Evolutionary conservation across 2,797 vertebrate genomes (phyloP).

Genomic region (Aphelocoma californica): DNA sequence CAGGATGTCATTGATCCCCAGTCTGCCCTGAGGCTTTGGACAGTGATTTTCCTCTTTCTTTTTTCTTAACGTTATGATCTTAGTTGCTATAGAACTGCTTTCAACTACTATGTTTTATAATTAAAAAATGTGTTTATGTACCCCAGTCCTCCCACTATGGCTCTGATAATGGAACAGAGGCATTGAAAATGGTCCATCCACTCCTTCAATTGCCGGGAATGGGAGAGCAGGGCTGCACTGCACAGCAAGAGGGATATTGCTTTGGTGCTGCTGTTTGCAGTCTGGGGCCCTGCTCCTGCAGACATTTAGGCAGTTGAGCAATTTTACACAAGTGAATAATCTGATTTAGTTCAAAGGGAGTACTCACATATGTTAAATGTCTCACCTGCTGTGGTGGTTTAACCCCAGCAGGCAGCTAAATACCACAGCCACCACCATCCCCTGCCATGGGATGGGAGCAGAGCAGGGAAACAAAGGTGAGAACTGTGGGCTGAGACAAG

Average conservation of each 20-base stretch:
- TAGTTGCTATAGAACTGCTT: slow-evolving; percentile 7
- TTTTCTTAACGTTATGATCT: neutral
- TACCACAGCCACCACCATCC: neutral
- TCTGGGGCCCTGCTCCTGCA: slow-evolving; percentile 37
- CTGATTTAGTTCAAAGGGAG: slow-evolving; percentile 60
- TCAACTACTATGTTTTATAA: slow-evolving; percentile 53
- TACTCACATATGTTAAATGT: slow-evolving; percentile 36
- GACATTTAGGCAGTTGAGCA: slow-evolving; percentile 39
- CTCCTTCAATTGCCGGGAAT: slow-evolving; percentile 51
- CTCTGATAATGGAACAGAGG: slow-evolving; percentile 11
- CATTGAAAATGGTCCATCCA: slow-evolving; percentile 12
- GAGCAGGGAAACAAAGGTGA: neutral
- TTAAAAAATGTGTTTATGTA: slow-evolving; percentile 63
- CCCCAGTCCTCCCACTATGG: slow-evolving; percentile 43
- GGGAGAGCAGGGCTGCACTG: slow-evolving; percentile 42
- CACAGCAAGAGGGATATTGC: slow-evolving; percentile 70
- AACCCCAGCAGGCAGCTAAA: neutral
- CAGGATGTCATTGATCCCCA: neutral
- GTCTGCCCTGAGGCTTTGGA: neutral
- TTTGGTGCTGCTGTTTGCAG: slow-evolving; percentile 44
- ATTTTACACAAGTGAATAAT: slow-evolving; percentile 66
- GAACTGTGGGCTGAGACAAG: neutral
- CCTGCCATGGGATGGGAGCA: neutral
- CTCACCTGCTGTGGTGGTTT: slow-evolving; percentile 18
- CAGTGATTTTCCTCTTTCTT: neutral